Base-by-base conservation (phyloP, 2,797 vertebrate genomes). In the Alectoris magna region DNA sequence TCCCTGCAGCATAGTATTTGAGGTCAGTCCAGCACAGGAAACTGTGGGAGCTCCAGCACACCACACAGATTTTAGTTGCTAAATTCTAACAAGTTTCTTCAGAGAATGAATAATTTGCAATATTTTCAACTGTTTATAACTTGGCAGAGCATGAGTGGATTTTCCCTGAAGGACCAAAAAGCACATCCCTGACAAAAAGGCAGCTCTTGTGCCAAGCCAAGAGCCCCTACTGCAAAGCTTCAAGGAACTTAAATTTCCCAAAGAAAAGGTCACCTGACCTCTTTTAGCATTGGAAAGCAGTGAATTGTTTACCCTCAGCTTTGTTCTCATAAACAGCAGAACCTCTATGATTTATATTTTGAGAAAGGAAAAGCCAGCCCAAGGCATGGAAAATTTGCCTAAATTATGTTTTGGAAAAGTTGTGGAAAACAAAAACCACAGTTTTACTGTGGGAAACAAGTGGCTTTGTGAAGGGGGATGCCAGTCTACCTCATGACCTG, bases 271-370 rank as follows among this genome's bases (percentile, higher is more conserved):
- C 74, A 82, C 51, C 44, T 56, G 84, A 87, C 74, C 67, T 73
- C 81, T 93, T 88, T 93, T 87, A 91, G 68, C 84, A 73, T 82
- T 94, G 49, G 49, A 95, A 93, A 69, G 48, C 31, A 90, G 44
- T 19, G 27, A 21, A 66, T 79, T 90, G 77, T 94, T 94, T 91
- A 86, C 16, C 31, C 86, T 71, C 67, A 0, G 21, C 26, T 74
- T 95, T 88, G 58, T 83, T 96, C 93, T 94, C 71, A 71, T 73
- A 84, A 95, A 87, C 17, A 81, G 51, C 55, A 93, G 60, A 88
- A 88, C 60, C 46, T 31, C 58, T 90, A 70, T 58, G 68, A 90
- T 36, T 70, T 64, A 53, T 48, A 71, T 39, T 95, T 73, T 82
- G 60, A 88, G 88, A 88, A 93, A 84, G 9, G 87, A 83, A 83